These are phyloP conservation scores for Cyclopterus lumpus DNA, from an alignment of 2,797 vertebrate species.

Conservation along the genomic window DNA sequence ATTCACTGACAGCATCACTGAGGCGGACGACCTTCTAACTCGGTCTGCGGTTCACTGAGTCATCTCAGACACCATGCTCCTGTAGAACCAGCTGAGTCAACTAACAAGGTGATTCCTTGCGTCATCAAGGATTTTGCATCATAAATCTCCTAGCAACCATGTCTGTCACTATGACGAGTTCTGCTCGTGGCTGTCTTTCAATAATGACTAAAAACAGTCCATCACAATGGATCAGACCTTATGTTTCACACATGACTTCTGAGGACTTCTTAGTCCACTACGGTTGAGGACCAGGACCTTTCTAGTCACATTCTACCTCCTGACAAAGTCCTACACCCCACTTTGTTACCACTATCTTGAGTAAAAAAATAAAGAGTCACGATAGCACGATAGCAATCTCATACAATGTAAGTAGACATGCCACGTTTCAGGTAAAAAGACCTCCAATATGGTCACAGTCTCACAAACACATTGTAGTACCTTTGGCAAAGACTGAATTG, in stretches of 20 bases:
- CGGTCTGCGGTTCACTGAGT: background rate
- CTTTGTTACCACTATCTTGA: background rate
- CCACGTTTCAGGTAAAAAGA: too few relatives aligned
- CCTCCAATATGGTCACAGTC: too few relatives aligned
- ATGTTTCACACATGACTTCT: background rate
- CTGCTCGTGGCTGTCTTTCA: background rate
- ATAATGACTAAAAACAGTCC: background rate
- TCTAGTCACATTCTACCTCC: background rate
- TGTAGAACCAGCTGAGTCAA: conserved; percentile 14
- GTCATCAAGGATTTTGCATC: conserved; percentile 9
- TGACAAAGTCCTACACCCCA: background rate
- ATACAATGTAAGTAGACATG: too few relatives aligned
- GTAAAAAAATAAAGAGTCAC: too few relatives aligned
- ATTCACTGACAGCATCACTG: background rate
- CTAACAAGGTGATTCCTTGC: background rate
- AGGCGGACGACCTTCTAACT: background rate
- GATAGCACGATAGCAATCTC: too few relatives aligned
- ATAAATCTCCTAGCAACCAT: background rate
- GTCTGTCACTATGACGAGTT: background rate
- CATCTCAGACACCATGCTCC: background rate
- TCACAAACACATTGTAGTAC: too few relatives aligned
- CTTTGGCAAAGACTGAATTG: too few relatives aligned
- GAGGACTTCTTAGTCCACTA: background rate
- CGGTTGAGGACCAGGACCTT: background rate
- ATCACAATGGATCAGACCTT: background rate